phyloP scores from a whole-genome alignment of 2,797 vertebrate species.

The Bucorvus abyssinicus region DNA sequence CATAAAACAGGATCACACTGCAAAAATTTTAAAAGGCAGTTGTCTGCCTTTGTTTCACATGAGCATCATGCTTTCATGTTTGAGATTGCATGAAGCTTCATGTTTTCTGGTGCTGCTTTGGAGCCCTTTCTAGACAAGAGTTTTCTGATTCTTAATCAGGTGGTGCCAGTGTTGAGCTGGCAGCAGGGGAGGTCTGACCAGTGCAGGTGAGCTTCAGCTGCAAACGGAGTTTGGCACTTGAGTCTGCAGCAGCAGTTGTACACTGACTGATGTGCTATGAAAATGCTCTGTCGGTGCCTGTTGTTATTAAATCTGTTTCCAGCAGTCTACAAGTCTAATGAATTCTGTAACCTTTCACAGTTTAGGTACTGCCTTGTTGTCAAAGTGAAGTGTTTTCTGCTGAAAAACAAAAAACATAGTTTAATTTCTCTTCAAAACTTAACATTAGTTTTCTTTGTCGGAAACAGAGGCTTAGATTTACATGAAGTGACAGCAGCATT shows the following conservation, averaged over 20 bases:
- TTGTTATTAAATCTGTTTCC: neutral
- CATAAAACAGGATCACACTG: neutral
- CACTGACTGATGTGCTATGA: neutral
- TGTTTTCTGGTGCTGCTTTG: neutral
- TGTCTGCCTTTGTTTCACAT: neutral
- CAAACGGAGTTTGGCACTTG: neutral
- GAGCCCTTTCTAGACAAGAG: neutral
- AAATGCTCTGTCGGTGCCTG: neutral
- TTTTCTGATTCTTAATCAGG: neutral
- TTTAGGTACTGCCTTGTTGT: neutral
- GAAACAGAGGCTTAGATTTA: neutral
- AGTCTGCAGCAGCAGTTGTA: neutral
- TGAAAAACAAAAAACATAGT: neutral
- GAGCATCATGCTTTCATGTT: neutral
- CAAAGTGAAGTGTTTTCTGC: neutral
- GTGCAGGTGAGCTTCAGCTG: neutral
- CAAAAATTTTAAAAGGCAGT: neutral
- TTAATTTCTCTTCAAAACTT: neutral
- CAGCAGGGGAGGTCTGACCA: neutral
- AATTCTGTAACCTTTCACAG: neutral
- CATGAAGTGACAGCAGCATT: rapidly evolving
- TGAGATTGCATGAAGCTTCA: neutral
- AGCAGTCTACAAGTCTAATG: neutral
- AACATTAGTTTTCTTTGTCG: neutral
- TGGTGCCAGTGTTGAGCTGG: neutral